These are phyloP conservation scores for Chrysoperla carnea DNA, from an alignment of 1,140 invertebrate genomes.

Conservation along the genomic window DNA sequence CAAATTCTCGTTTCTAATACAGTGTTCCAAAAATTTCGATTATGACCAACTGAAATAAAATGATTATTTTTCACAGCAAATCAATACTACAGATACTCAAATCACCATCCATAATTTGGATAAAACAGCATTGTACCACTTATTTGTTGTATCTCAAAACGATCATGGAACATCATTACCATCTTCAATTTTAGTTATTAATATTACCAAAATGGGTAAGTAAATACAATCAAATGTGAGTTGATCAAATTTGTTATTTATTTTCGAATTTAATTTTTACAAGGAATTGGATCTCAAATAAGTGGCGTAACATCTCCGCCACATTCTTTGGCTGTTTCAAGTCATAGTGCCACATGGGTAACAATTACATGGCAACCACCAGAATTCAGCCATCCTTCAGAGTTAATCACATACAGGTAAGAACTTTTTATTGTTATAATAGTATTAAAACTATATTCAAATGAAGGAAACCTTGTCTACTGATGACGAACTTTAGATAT, in stretches of 20 bases:
- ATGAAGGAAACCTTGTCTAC: not conserved
- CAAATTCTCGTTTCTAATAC: no score
- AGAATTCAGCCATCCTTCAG: slow-evolving; percentile 53
- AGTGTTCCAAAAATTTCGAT: no score
- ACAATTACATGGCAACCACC: slow-evolving; percentile 66
- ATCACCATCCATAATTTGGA: slow-evolving; percentile 40
- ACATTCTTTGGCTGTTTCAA: slow-evolving; percentile 53
- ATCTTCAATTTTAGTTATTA: slow-evolving; percentile 57
- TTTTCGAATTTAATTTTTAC: slow-evolving; percentile 4
- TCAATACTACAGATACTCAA: slow-evolving; percentile 41
- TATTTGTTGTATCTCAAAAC: slow-evolving; percentile 59
- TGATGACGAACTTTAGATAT: not conserved
- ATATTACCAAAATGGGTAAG: slow-evolving; percentile 37
- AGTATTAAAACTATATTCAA: not conserved
- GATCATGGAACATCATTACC: slow-evolving; percentile 55
- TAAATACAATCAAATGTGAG: slow-evolving; percentile 1
- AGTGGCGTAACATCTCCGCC: slow-evolving; percentile 55
- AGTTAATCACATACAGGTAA: slow-evolving; percentile 54
- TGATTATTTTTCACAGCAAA: slow-evolving; percentile 34
- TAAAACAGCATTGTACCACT: slow-evolving; percentile 44
- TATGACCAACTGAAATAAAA: no score
- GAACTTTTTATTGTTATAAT: slow-evolving; percentile 10
- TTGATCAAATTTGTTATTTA: not conserved
- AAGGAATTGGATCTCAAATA: slow-evolving; percentile 12
- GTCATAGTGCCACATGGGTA: slow-evolving; percentile 57